Percentiles rank a stretch among this genome's conserved stretches.
Conservation (phyloP, 2,797 vertebrate genomes). For the Poecilia velifera region DNA sequence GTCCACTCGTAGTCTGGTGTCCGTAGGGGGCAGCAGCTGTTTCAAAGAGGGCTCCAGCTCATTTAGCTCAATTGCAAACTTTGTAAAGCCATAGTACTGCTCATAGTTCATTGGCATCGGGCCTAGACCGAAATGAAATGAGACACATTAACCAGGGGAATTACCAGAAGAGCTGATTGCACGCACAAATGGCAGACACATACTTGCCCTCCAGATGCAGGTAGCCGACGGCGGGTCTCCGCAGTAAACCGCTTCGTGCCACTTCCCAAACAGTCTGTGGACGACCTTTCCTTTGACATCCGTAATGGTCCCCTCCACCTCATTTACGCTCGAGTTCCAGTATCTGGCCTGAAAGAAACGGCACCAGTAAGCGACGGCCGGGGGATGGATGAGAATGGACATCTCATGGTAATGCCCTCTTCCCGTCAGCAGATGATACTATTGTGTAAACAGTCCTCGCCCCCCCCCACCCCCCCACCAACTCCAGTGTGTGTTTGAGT, state of each 20-base stretch:
- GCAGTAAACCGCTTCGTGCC: slow-evolving; percentile 93
- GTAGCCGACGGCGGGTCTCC: slow-evolving; percentile 87
- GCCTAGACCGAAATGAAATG: slow-evolving; percentile 76
- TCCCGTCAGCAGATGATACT: slow-evolving; percentile 61
- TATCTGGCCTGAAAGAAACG: slow-evolving; percentile 87
- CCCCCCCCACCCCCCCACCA: too few species aligned
- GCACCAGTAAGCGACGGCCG: not conserved
- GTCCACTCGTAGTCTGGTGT: slow-evolving; percentile 92
- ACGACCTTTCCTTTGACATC: slow-evolving; percentile 89
- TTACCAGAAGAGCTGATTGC: not conserved
- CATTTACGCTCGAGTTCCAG: slow-evolving; percentile 93
- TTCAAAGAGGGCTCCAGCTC: slow-evolving; percentile 86
- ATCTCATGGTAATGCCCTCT: slow-evolving; percentile 3
- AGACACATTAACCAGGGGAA: not conserved
- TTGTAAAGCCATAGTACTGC: slow-evolving; percentile 96
- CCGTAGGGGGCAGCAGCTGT: slow-evolving; percentile 87
- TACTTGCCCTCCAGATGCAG: slow-evolving; percentile 96
- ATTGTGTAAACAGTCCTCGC: slow-evolving; percentile 29
- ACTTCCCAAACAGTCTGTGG: slow-evolving; percentile 92
- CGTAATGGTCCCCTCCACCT: slow-evolving; percentile 90
- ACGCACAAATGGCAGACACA: slow-evolving; percentile 49
- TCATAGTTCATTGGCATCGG: slow-evolving; percentile 89
- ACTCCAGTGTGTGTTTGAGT: not conserved
- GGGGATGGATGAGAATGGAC: not conserved
- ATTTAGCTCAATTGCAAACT: slow-evolving; percentile 94